Conservation (phyloP, 2,888 invertebrate species). For the Tetanocera ferruginea region DNA sequence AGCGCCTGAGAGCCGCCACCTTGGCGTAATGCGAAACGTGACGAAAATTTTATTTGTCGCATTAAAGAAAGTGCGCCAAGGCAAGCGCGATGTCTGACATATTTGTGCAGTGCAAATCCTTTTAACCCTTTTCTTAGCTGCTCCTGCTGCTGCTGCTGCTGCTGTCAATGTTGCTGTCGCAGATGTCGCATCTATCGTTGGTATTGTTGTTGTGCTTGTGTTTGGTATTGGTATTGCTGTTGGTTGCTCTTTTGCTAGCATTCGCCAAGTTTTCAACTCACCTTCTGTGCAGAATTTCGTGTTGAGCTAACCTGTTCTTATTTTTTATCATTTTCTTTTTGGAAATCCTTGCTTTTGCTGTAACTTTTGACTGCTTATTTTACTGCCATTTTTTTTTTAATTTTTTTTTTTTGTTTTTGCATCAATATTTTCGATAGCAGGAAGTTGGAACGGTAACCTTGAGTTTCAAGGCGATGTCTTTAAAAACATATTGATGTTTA, state of each 20-base stretch:
- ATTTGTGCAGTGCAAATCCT: constrained; percentile 32
- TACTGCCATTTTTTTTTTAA: too few relatives aligned
- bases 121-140: constrained; percentile 24
- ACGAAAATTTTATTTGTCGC: constrained; percentile 36
- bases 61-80: constrained; percentile 31
- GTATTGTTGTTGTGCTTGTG: background rate
- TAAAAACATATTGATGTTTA: too few relatives aligned
- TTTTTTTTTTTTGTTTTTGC: too few relatives aligned
- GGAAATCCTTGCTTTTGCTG: too few relatives aligned
- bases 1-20: background rate
- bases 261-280: background rate
- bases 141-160: background rate
- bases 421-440: too few relatives aligned
- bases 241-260: background rate
- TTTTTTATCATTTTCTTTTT: too few relatives aligned
- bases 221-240: background rate
- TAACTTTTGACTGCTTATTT: too few relatives aligned
- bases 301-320: background rate
- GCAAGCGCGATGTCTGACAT: constrained; percentile 17
- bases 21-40: constrained; percentile 36
- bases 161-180: constrained; percentile 1
- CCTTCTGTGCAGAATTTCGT: background rate
- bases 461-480: too few relatives aligned
- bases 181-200: background rate
- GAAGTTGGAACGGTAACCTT: too few relatives aligned